A percentile compares a stretch with the other conserved stretches of the same genome.
Conservation (phyloP, 2,113 vertebrate genomes). For the Rhinolophus sinicus region DNA sequence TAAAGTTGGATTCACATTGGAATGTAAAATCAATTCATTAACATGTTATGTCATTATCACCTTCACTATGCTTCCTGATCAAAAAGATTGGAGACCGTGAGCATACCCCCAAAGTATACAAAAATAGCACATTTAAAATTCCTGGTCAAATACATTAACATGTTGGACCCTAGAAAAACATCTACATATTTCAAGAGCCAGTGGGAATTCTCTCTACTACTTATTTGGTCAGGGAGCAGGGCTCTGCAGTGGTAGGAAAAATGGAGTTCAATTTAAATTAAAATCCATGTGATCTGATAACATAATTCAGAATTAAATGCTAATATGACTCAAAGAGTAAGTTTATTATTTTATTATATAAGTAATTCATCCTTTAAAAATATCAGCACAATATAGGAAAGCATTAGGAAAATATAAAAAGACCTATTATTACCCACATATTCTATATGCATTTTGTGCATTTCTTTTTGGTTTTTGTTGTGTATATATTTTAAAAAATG, state of each 20-base stretch:
- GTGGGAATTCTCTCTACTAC: background rate
- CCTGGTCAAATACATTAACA: background rate
- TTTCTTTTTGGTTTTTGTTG: background rate
- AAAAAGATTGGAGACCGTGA: background rate
- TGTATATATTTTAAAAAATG: background rate
- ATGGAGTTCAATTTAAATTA: background rate
- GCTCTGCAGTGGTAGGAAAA: background rate
- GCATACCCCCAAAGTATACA: background rate
- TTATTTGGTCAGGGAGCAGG: background rate
- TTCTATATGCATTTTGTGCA: background rate
- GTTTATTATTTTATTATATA: background rate
- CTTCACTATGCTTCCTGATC: background rate
- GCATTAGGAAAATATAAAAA: background rate
- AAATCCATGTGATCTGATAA: background rate
- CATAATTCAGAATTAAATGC: conserved; percentile 10
- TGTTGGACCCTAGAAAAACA: background rate
- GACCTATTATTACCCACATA: background rate
- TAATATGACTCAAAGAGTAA: background rate
- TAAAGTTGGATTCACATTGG: background rate
- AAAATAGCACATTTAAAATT: background rate
- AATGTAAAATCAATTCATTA: background rate
- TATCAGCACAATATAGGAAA: background rate
- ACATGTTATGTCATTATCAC: background rate
- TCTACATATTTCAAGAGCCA: background rate
- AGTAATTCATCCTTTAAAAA: background rate